Base-by-base conservation (phyloP, 2,888 invertebrate species). In the Papilio elwesi region DNA sequence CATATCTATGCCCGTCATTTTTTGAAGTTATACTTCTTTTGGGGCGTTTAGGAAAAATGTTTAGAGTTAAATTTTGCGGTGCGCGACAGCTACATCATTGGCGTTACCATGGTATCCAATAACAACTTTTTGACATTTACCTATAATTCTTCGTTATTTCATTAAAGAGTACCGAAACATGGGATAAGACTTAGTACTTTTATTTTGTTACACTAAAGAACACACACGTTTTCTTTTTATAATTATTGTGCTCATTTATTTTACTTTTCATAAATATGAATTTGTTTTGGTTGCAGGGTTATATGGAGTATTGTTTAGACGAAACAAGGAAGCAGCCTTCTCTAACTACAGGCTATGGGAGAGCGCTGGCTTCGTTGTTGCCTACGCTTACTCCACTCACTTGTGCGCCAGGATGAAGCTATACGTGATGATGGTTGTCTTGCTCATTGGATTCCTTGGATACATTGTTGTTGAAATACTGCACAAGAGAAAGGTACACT, bases 291-390 rank as follows among this genome's bases (percentile, higher is more conserved):
- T 11, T 90, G 0, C 94, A 97, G 97, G 97, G 78, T 93, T 98
- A 26, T 98, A 98, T 85, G 98, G 98, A 69, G 96, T 97, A 15
- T 94, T 98, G 76, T 98, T 97, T 94, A 94, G 97, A 82, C 96
- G 97, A 74, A 97, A 98, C 94, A 98, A 98, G 85, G 98, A 98
- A 87, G 98, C 98, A 0, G 98, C 98, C 0, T 98, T 98, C 94
- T 97, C 98, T 71, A 98, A 98, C 93, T 98, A 96, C 90, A 95
- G 98, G 47, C 95, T 98, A 8, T 98, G 98, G 98, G 98, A 98
- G 89, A 97, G 97, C 69, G 96, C 96, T 6, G 98, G 98, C 3
- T 98, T 98, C 88, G 98, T 98, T 48, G 96, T 98, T 64, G 97
- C 98, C 11, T 98, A 98, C 84, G 97, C 97, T 0, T 98, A 97